Base-by-base conservation (phyloP, 2,113 vertebrate genomes). In the Nothobranchius kuhntae region DNA sequence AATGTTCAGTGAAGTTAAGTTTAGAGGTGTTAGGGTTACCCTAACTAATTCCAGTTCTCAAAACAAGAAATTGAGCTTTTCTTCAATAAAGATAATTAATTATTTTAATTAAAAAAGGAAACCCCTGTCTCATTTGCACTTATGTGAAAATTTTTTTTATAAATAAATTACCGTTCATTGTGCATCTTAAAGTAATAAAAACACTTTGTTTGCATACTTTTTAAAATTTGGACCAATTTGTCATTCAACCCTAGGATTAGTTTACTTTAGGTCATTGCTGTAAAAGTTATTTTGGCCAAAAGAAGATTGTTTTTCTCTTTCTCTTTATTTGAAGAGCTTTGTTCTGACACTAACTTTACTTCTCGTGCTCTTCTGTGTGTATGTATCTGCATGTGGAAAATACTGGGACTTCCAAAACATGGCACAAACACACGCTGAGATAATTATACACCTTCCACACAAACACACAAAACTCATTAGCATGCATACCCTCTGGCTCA, bases 381-480 rank as follows among this genome's bases (percentile, higher is more conserved):
- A 53, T 24, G 53, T 47, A 45, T 50, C 26, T n/a, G 24, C 6
- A 40, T 45, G 45, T 57, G 89, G 86, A 93, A 92, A 92, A 90
- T 91, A 30, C 30, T 3, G 90, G 89, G 78, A 74, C 84, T 91
- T 92, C 85, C 81, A 81, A 68, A 62, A 42, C 73, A 84, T 86
- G 78, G 73, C 77, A 84, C 77, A 87, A 86, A 88, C 89, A 90
- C 90, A 86, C 56, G 64, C 56, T 65, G 62, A 80, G 86, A 89
- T 90, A 88, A 92, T 90, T 88, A 86, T 77, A 84, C 50, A 75
- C 77, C 81, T 75, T 30, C 30, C 30, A 58, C 68, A 54, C 35
- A 68, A 50, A 81, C 0, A 69, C 65, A 60, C 30, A 75, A 51
- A 75, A 61, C 60, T 81, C 66, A 78, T 81, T 72, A 57, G 65